Evolutionary conservation across 2,888 invertebrate genomes (phyloP).

Genomic region (Bembecia ichneumoniformis): DNA sequence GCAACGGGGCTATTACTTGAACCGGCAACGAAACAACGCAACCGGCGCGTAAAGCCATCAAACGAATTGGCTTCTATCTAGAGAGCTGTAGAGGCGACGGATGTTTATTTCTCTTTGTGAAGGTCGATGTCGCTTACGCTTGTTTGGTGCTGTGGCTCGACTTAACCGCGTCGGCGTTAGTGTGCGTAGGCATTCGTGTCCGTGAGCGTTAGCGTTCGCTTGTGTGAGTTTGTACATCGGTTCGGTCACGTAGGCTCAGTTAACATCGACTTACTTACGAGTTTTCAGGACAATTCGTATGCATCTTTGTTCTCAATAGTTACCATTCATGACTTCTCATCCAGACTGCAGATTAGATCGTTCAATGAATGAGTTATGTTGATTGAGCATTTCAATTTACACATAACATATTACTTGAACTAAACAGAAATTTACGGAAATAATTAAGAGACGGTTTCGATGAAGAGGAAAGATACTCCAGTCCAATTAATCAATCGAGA

Average conservation of each 20-base stretch:
- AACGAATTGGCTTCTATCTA: conserved; percentile 23
- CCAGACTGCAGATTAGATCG: too few relatives aligned
- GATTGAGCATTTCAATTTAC: too few relatives aligned
- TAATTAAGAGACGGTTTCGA: too few relatives aligned
- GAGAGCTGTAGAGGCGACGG: conserved; percentile 30
- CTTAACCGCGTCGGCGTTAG: conserved; percentile 43
- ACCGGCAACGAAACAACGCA: conserved; percentile 15
- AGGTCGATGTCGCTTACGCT: conserved; percentile 49
- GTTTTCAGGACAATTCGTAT: conserved; percentile 37
- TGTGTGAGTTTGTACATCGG: conserved; percentile 53
- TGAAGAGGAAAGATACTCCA: too few relatives aligned
- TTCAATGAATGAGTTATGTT: too few relatives aligned
- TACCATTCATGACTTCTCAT: too few relatives aligned
- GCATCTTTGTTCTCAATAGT: conserved; percentile 6
- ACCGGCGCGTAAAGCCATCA: conserved; percentile 19
- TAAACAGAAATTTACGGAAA: too few relatives aligned
- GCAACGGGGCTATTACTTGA: conserved; percentile 56
- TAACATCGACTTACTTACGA: conserved; percentile 29
- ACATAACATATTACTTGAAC: too few relatives aligned
- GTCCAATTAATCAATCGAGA: too few relatives aligned
- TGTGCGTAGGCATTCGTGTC: conserved; percentile 36
- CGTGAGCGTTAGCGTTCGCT: conserved; percentile 19
- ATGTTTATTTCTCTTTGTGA: conserved; percentile 60
- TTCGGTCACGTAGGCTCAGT: conserved; percentile 67
- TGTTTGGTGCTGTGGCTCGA: conserved; percentile 18